A percentile compares a stretch with the other conserved stretches of the same genome.
Conservation (phyloP, 2,113 vertebrate species). For the Strix aluco region DNA sequence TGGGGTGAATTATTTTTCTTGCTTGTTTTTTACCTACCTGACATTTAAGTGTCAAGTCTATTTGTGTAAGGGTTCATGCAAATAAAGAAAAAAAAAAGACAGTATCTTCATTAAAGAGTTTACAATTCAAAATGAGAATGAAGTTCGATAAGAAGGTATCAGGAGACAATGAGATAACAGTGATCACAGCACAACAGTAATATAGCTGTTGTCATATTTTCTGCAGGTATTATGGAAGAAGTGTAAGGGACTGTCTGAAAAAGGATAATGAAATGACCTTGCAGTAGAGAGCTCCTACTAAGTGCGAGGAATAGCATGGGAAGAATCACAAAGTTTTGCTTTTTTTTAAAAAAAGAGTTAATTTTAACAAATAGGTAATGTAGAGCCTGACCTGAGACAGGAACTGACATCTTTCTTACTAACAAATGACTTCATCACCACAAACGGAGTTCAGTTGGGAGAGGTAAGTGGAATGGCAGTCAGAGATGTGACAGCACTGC, state of each 20-base stretch:
- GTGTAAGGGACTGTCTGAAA: not conserved
- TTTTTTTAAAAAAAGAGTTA: not conserved
- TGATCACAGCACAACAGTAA: not conserved
- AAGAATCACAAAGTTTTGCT: not conserved
- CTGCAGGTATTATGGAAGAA: not conserved
- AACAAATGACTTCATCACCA: not conserved
- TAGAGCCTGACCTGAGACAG: not conserved
- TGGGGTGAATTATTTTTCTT: not conserved
- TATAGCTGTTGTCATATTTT: not conserved
- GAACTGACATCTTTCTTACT: constrained; percentile 10
- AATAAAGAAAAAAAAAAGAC: not conserved
- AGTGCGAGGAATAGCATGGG: not conserved
- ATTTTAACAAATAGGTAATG: not conserved
- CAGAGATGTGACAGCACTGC: not conserved
- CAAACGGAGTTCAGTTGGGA: not conserved
- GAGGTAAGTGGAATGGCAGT: not conserved
- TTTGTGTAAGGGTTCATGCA: not conserved
- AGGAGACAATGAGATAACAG: not conserved
- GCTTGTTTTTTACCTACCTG: not conserved
- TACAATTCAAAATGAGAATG: not conserved
- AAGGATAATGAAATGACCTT: not conserved
- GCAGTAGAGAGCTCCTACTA: not conserved
- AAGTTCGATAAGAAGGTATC: not conserved
- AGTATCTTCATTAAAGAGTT: not conserved
- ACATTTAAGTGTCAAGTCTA: not conserved